Conservation (phyloP, 2,888 invertebrate species). For the Sicus ferrugineus region DNA sequence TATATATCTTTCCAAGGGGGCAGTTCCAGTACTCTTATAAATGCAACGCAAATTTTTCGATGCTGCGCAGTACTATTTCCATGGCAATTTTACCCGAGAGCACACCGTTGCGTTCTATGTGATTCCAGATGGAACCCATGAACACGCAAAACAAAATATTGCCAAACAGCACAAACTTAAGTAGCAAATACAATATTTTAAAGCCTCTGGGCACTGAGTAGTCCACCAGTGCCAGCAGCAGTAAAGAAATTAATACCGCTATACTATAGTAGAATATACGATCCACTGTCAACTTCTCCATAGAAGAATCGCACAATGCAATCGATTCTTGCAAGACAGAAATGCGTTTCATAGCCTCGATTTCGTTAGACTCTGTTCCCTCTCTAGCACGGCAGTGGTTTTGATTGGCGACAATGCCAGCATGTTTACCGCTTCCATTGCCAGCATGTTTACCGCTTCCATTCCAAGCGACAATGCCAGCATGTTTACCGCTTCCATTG, state of each 20-base stretch:
- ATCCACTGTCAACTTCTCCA: conserved; percentile 58
- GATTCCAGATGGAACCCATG: conserved; percentile 85
- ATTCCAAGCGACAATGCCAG: background rate
- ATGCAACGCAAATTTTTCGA: conserved; percentile 50
- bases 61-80: conserved; percentile 66
- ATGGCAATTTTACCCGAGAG: conserved; percentile 78
- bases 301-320: conserved; percentile 56
- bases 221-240: conserved; percentile 57
- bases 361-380: background rate
- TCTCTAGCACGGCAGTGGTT: conserved; percentile 17
- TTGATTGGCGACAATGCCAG: conserved; percentile 15
- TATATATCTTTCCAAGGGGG: conserved; percentile 18
- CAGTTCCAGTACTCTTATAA: background rate
- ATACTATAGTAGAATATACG: conserved; percentile 58
- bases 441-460: background rate
- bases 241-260: conserved; percentile 53
- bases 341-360: conserved; percentile 47
- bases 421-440: background rate
- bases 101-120: conserved; percentile 80
- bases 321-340: conserved; percentile 58
- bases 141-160: conserved; percentile 74
- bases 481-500: background rate
- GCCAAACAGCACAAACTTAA: conserved; percentile 72
- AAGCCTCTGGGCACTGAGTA: conserved; percentile 57
- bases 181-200: conserved; percentile 66